Base-by-base conservation (phyloP, 2,113 vertebrate species). In the Anoura caudifer region DNA sequence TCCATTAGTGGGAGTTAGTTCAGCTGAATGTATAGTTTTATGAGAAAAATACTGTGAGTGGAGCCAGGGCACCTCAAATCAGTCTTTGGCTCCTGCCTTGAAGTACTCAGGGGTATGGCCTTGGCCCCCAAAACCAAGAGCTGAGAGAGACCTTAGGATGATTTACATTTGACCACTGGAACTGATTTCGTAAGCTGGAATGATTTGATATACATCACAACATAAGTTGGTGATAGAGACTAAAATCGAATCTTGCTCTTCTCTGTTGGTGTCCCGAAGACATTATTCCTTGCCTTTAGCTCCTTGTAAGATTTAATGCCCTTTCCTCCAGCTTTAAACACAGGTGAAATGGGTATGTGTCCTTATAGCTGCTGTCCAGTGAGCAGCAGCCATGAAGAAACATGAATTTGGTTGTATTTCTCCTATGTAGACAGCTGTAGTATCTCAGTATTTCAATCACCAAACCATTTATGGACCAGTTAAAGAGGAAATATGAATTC, bases 301-400 rank as follows among this genome's bases (percentile, higher is more conserved):
- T 80, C n/a, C 77, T 93, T 14, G 2, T 80, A 28, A 82, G 67
- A 47, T 33, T 33, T 20, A 38, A 36, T 70, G 26, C 4, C 13
- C 20, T 63, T 47, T 1, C 52, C 45, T 59, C 28, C 13, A 15
- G 19, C 9, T 88, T 36, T 65, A 31, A 94, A 22, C 28, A 0
- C 41, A 28, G 36, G 31, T 36, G 54, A 73, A 38, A 33, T 72
- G 73, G 11, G 5, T 1, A 3, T 16, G 36, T 52, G 5, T 47
- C 38, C 12, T 67, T 20, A 0, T 1, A 41, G 15, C 36, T 89
- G 38, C 63, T 4, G 11, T 47, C 12, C 4, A 4, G 3, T 0
- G 26, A 38, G 81, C 2, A 15, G 28, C 50, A 33, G 38, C 54
- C 47, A 1, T 19, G 54, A 75, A n/a, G 26, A 79, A 47, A 9